These are phyloP conservation scores for Keiferia lycopersicella DNA, from an alignment of 2,888 invertebrate genomes.

Conservation along the genomic window DNA sequence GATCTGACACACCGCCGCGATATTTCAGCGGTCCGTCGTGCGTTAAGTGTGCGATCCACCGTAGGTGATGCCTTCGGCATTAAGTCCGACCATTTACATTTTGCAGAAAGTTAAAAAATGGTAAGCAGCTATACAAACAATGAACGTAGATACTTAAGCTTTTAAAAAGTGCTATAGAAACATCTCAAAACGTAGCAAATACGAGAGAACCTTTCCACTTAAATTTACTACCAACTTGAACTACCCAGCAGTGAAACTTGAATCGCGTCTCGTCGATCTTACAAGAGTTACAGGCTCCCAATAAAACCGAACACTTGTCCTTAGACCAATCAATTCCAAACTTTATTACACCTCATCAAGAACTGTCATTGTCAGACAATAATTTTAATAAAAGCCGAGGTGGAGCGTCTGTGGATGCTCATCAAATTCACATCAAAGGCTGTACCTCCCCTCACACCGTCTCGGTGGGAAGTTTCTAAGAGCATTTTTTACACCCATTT, in stretches of 20 bases:
- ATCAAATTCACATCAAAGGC: constrained; percentile 71
- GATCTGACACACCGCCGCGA: too few species aligned
- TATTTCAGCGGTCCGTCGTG: too few species aligned
- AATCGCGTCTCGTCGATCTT: constrained; percentile 33
- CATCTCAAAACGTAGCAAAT: neutral
- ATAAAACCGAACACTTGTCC: constrained; percentile 39
- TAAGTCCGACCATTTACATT: too few species aligned
- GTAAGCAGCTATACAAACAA: too few species aligned
- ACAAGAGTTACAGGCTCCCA: constrained; percentile 32
- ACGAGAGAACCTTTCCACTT: neutral
- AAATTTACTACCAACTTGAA: neutral
- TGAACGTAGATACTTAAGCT: too few species aligned
- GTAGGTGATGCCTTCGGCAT: too few species aligned
- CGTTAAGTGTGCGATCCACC: too few species aligned
- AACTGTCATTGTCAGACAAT: constrained; percentile 50
- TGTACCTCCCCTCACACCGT: constrained; percentile 42
- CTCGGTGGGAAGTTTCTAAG: constrained; percentile 46
- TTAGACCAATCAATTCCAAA: constrained; percentile 43
- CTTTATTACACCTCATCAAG: constrained; percentile 57
- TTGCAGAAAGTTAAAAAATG: too few species aligned
- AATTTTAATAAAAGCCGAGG: constrained; percentile 54
- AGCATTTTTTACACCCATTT: constrained; percentile 69
- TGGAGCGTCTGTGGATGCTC: constrained; percentile 54
- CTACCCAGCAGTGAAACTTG: neutral
- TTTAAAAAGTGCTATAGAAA: neutral